Evolutionary conservation across 2,797 vertebrate species (phyloP).

Genomic region (Paedocypris micromegethes): DNA sequence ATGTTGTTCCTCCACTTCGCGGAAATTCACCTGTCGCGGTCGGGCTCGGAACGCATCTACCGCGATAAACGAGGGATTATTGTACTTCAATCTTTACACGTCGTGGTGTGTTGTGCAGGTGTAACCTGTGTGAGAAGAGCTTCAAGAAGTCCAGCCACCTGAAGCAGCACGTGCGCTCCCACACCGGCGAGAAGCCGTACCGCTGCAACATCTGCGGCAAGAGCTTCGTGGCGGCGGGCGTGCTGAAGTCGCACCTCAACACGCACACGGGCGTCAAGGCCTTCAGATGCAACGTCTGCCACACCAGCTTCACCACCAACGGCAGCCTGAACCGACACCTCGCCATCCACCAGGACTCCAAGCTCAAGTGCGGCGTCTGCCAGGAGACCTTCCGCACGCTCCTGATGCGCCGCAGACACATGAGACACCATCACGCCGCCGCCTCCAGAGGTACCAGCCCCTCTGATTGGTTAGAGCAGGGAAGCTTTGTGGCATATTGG

Average conservation of each 20-base stretch:
- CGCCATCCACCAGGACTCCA: constrained; percentile 85
- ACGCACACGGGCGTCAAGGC: constrained; percentile 96
- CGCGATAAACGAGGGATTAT: no score
- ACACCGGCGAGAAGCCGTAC: constrained; percentile 95
- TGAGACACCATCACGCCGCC: constrained; percentile 84
- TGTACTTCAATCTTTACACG: no score
- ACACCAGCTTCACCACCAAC: constrained; percentile 91
- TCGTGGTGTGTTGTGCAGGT: constrained; percentile 58
- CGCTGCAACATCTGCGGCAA: constrained; percentile 88
- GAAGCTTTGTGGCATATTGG: no score
- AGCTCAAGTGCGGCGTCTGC: constrained; percentile 89
- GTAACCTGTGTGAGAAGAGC: constrained; percentile 87
- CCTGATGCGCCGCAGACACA: constrained; percentile 87
- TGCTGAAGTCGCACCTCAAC: constrained; percentile 95
- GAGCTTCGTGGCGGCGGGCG: constrained; percentile 91
- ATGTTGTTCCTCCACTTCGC: no score
- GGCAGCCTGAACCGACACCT: constrained; percentile 96
- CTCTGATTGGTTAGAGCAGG: not conserved
- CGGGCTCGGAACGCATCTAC: no score
- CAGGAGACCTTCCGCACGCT: constrained; percentile 88
- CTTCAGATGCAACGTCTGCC: constrained; percentile 87
- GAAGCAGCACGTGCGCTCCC: constrained; percentile 94
- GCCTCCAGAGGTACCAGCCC: constrained; percentile 64
- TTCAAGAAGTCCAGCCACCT: constrained; percentile 98
- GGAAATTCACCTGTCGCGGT: no score